Evolutionary conservation across 2,113 vertebrate genomes (phyloP), one percentile per base, ranked within the genome.

Genomic region (Danio rerio): DNA sequence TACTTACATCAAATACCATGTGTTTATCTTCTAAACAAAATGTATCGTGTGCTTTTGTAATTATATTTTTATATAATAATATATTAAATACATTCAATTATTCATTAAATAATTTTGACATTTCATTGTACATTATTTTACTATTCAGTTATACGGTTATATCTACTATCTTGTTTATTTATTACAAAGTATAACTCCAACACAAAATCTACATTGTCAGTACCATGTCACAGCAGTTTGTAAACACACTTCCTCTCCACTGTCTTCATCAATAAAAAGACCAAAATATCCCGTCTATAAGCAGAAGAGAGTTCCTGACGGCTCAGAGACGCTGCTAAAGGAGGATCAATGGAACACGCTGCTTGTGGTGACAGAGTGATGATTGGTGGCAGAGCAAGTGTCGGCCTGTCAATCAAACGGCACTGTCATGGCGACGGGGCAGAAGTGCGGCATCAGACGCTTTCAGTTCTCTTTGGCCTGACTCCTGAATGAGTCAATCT

Each of bases 371-470:
- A 50, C 65, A 55, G 88, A 85, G 71, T 86, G 70, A 92, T 88
- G 89, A 89, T 81, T 88, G 85, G 82, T 90, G 88, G 88, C 89
- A 91, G 78, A 31, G 52, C 86, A 86, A 81, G 85, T 86, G 88
- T 85, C 82, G 85, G 81, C 69, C 86, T 89, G 91, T 92, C 91
- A 92, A 82, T 93, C 90, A 91, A 76, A 88, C 13, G 21, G 16
- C 0, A 77, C 89, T 89, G 89, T 89, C 80, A 85, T 47, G 86
- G 89, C 90, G 69, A 86, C 82, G 89, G 85, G 84, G 84, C 45
- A 50, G n/a, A 10, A 84, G 82, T 21, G 70, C 31, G 72, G 81
- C 82, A 89, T 87, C 77, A 82, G 84, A 74, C 81, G 88, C 83
- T 88, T 83, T 62, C 78, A 63, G 56, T 45, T 79, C n/a, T 69